phyloP scores from a whole-genome alignment of 2,888 invertebrate genomes.

The Brenthis hecate region DNA sequence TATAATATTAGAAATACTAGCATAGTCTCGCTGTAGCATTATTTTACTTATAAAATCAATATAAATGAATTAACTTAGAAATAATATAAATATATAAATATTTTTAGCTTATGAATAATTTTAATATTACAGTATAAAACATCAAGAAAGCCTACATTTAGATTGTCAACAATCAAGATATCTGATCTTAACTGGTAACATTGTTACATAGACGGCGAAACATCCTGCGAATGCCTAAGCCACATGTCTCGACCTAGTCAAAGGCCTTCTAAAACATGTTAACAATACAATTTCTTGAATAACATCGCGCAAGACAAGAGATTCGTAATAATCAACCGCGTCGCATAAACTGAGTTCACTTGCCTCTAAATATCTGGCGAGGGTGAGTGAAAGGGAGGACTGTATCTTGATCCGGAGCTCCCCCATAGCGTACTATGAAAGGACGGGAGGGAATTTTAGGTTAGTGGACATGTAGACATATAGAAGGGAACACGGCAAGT shows the following conservation, averaged over 20 bases:
- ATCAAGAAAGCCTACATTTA: no score
- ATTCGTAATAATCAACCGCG: constrained; percentile 78
- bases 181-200: no score
- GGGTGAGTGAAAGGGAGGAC: constrained; percentile 78
- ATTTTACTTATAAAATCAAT: no score
- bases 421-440: constrained; percentile 75
- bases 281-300: constrained; percentile 46
- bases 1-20: no score
- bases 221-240: not conserved
- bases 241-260: not conserved
- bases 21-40: no score
- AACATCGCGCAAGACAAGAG: constrained; percentile 58
- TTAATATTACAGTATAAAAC: no score
- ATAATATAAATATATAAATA: no score
- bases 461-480: constrained; percentile 84
- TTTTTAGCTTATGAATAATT: no score
- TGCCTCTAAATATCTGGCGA: constrained; percentile 69
- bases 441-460: constrained; percentile 79
- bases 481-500: constrained; percentile 82
- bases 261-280: constrained; percentile 35
- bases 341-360: constrained; percentile 74
- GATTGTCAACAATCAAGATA: no score
- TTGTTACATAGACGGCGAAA: not conserved
- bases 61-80: no score
- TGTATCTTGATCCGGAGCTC: constrained; percentile 72